A percentile compares a stretch with the other conserved stretches of the same genome.
These are phyloP conservation scores for Aurelia aurita complex sp. Pacific DNA, from an alignment of 30 jellyfish, hydroid and myxozoan genomes.

Conservation along the genomic window DNA sequence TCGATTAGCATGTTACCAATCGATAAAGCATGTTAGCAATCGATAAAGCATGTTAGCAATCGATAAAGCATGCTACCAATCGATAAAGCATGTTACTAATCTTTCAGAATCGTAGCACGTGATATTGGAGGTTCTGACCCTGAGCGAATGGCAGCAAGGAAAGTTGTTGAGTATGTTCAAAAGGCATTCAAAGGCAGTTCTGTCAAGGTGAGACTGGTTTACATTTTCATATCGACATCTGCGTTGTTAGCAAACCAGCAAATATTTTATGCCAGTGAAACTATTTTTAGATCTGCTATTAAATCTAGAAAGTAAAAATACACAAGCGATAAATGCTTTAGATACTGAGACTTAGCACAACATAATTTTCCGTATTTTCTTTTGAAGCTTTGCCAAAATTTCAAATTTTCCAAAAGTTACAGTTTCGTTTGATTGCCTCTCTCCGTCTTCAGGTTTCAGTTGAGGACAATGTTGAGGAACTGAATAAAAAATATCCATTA, in stretches of 20 bases:
- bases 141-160: constrained; percentile 92
- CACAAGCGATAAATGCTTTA: too few relatives aligned
- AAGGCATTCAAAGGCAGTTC: constrained; percentile 60
- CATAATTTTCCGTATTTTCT: too few relatives aligned
- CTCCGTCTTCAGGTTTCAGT: constrained; percentile 62
- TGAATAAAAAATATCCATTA: constrained; percentile 83
- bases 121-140: constrained; percentile 99
- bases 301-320: too few relatives aligned
- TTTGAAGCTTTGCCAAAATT: too few relatives aligned
- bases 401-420: too few relatives aligned
- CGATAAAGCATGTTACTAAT: neutral
- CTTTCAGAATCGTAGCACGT: constrained; percentile 80
- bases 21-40: too few relatives aligned
- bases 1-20: neutral
- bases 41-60: too few relatives aligned
- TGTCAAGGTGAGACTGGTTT: constrained; percentile 54
- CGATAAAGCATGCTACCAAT: too few relatives aligned
- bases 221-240: neutral
- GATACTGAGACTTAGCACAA: too few relatives aligned
- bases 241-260: too few relatives aligned
- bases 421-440: neutral
- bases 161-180: constrained; percentile 66
- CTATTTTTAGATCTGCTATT: too few relatives aligned
- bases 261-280: too few relatives aligned
- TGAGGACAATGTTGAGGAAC: constrained; percentile 58